Base-by-base conservation (phyloP, 2,113 vertebrate species). In the Stegostoma tigrinum region DNA sequence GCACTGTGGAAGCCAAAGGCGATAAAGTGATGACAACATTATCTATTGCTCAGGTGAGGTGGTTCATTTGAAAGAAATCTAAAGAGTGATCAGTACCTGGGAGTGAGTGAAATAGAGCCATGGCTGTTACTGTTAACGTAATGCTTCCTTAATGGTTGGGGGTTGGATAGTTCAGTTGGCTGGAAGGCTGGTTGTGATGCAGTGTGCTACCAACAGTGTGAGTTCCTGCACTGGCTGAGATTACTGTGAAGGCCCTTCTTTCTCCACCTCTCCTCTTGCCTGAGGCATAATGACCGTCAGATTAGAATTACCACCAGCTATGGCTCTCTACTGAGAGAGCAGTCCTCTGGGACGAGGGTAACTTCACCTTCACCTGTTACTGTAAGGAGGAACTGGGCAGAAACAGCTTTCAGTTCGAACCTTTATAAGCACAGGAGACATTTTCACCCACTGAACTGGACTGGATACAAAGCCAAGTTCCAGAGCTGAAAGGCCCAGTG, bases 21-120 rank as follows among this genome's bases (percentile, higher is more conserved):
- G 98, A 98, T 96, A 97, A 78, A 0, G 97, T 98, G 95, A 96
- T 97, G 83, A 98, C 97, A 0, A 10, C 89, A 21, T 96, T 98
- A 96, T 98, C 94, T 0, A 96, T 97, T 24, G 95, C 96, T 15
- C 98, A 98, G 97, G 98, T 98, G 96, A 61, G 24, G 24, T 95
- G 23, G 67, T 38, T n/a, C 8, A 2, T 38, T 93, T 93, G 38
- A 93, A 66, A 34, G 24, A 66, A 61, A 91, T 61, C 34, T 30
- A 38, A 12, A 75, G 66, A 67, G 90, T 19, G 55, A 55, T 64
- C 6, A 30, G 10, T 45, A 86, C 45, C 14, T 87, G 75, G 78
- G 21, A 45, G 34, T 66, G 30, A 93, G 89, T 7, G 0, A 2
- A 38, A 52, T 94, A 93, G 68, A 30, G 19, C 30, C 55, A 61